phyloP scores from a whole-genome alignment of 2,888 invertebrate species.

The Aporophyla nigra region DNA sequence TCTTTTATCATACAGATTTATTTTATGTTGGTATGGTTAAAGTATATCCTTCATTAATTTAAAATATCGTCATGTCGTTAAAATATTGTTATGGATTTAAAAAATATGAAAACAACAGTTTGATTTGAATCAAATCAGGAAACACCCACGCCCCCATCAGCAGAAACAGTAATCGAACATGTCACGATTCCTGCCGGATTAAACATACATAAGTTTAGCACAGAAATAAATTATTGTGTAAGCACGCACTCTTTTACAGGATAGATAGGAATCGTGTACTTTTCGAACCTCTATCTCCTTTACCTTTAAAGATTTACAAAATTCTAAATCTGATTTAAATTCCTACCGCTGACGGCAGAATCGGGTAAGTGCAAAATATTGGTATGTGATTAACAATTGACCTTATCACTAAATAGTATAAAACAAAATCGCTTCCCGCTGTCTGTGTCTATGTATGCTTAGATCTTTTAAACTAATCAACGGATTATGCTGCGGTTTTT shows the following conservation, averaged over 20 bases:
- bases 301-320: not conserved
- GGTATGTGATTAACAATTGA: too few relatives aligned
- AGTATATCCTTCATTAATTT: not conserved
- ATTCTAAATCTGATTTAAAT: not conserved
- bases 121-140: not conserved
- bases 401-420: too few relatives aligned
- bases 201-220: not conserved
- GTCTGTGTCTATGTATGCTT: too few relatives aligned
- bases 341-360: not conserved
- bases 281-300: not conserved
- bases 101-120: not conserved
- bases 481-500: too few relatives aligned
- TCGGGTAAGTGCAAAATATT: not conserved
- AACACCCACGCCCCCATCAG: not conserved
- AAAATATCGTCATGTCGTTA: not conserved
- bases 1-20: constrained; percentile 6
- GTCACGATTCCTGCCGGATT: not conserved
- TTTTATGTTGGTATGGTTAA: constrained; percentile 1
- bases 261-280: too few relatives aligned
- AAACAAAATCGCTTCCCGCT: too few relatives aligned
- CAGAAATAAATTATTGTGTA: too few relatives aligned
- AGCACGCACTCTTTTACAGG: not conserved
- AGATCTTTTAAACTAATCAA: too few relatives aligned
- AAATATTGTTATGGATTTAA: not conserved
- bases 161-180: too few relatives aligned